phyloP scores from a whole-genome alignment of 2,113 vertebrate genomes.

The Corythoichthys haematopterus region DNA sequence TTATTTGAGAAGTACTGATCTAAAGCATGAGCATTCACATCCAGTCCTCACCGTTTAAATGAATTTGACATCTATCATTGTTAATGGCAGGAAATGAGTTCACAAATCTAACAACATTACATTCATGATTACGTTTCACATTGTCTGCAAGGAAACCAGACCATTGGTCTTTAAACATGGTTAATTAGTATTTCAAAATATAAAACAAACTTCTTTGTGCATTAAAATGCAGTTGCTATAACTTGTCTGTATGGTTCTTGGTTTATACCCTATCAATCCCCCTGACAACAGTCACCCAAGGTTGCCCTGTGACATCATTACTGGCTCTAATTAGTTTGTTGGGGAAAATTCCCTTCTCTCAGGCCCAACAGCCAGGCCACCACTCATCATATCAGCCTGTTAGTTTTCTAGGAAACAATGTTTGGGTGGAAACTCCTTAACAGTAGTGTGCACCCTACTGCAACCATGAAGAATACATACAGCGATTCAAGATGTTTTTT shows the following conservation, averaged over 20 bases:
- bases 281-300: slow-evolving; percentile 56
- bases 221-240: slow-evolving; percentile 5
- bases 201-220: background rate
- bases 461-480: background rate
- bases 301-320: slow-evolving; percentile 57
- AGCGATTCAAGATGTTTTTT: background rate
- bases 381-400: slow-evolving; percentile 26
- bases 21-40: too few species aligned
- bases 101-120: background rate
- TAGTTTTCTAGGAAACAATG: slow-evolving; percentile 8
- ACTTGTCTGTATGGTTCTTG: slow-evolving; percentile 18
- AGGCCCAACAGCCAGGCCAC: slow-evolving; percentile 48
- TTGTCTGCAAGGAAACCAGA: background rate
- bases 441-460: background rate
- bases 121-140: background rate
- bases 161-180: background rate
- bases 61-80: too few species aligned
- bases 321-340: slow-evolving; percentile 52
- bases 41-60: too few species aligned
- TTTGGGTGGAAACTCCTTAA: slow-evolving; percentile 32
- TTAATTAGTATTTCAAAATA: background rate
- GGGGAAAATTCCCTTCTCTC: slow-evolving; percentile 53
- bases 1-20: too few species aligned
- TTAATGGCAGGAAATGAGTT: too few species aligned
- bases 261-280: slow-evolving; percentile 51